Evolutionary conservation across 2,888 invertebrate species (phyloP).

Genomic region (Coenonympha glycerion): DNA sequence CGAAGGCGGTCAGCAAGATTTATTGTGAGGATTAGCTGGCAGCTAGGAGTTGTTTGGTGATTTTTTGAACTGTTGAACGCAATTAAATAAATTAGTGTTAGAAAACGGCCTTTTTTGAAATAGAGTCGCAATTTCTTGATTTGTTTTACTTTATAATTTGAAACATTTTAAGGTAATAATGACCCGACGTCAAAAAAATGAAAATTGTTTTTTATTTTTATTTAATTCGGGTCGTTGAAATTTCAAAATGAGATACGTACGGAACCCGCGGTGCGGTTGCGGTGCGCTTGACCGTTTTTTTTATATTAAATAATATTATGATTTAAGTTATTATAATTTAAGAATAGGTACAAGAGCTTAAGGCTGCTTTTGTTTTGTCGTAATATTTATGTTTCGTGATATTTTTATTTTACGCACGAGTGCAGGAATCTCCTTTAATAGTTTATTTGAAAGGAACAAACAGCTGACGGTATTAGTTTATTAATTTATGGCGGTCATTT

Average conservation of each 20-base stretch:
- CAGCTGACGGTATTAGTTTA: conserved; percentile 27
- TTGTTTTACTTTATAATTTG: background rate
- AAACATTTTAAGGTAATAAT: too few species aligned
- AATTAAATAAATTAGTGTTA: background rate
- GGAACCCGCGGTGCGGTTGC: too few species aligned
- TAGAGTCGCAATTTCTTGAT: background rate
- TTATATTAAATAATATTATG: too few species aligned
- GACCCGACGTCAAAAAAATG: too few species aligned
- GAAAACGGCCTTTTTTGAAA: background rate
- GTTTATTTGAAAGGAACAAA: conserved; percentile 18
- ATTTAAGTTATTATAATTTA: too few species aligned
- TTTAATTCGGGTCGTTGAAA: too few species aligned
- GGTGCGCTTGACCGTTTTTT: too few species aligned
- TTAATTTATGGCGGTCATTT: conserved; percentile 29
- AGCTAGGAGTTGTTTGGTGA: conserved; percentile 35
- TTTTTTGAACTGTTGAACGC: conserved; percentile 29
- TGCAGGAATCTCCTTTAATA: background rate
- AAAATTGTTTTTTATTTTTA: too few species aligned
- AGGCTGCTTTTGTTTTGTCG: background rate
- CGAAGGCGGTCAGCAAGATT: conserved; percentile 42
- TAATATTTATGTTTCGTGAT: background rate
- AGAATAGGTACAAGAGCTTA: too few species aligned
- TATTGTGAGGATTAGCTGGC: conserved; percentile 33
- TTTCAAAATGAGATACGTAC: too few species aligned
- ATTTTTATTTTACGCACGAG: background rate